Base-by-base conservation (phyloP, 2,797 vertebrate species). In the Acanthopagrus latus region DNA sequence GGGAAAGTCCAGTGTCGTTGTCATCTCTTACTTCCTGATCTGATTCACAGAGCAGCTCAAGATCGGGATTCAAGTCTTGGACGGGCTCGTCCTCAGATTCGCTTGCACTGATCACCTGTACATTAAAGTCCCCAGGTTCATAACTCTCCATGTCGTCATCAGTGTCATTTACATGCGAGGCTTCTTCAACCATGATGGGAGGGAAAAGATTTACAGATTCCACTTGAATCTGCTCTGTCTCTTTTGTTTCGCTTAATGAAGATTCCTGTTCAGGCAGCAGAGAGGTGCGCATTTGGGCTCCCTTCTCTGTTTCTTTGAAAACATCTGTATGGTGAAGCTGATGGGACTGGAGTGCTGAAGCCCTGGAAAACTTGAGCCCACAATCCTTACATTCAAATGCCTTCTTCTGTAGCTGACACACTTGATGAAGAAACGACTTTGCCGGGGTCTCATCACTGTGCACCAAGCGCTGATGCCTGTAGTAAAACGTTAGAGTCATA, bases 381-480 rank as follows among this genome's bases (percentile, higher is more conserved):
- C 96, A 96, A 12, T 94, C 89, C 60, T 89, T 89, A 90, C 96
- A 96, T 87, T 95, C 92, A 83, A 96, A 96, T 0, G 95, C 86
- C 70, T 96, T 96, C 74, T 96, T 96, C 81, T 96, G 94, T 2
- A 96, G 90, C 82, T 96, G 95, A 82, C 88, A 91, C 44, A 96
- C 93, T 77, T 96, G 95, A 76, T 96, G 92, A 62, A 93, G 92
- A 72, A 96, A 96, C 0, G 95, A 96, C 75, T 96, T 96, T 8
- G 94, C 92, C 1, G 95, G 89, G 20, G 92, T 88, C 76, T 95
- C 92, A 0, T 90, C 60, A n/a, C 91, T 95, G 86, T 96, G 96
- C 0, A 64, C 93, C n/a, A 75, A 70, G 59, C 94, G 93, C 67
- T 94, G 92, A 74, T 96, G 96, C 74, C 92, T 94, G 70, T 93